Base-by-base conservation (phyloP, 92 coral and sea anemone species). In the Epizoanthus rinbou region DNA sequence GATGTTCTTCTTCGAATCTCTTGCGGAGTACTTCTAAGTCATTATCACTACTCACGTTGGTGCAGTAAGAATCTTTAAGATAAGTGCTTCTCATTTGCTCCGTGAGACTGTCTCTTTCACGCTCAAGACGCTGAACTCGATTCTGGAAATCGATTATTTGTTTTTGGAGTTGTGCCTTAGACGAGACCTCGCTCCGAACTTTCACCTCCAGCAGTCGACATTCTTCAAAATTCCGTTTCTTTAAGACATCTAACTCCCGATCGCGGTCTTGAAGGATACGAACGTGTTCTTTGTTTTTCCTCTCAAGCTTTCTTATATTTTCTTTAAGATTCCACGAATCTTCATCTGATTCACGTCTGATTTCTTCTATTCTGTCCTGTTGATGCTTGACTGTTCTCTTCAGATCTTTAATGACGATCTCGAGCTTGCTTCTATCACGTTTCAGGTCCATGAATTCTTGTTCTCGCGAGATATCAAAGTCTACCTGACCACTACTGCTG, bases 1-100 rank as follows among this genome's bases (percentile, higher is more conserved):
- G 84, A 71, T 90, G 89, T 73, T 93, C 97, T 31, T 91, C 93
- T 86, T 93, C 97, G 53, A 71, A 87, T 64, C 87, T 86, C 66
- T 84, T 87, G 52, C 95, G 89, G 45, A 89, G 74, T 39, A 80
- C 75, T n/a, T 90, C 87, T 13, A 85, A 78, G 79, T 93, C 95
- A 24, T 86, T 86, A 56, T 85, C 80, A 74, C 87, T 75, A 15
- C 57, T 75, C 28, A 65, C 78, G 13, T 89, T 90, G 21, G 73
- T 47, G 45, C 85, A 63, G 74, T 72, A 58, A 59, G 85, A 59
- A 41, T 89, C 89, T 73, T 71, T 79, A 6, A 57, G 66, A 23
- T 68, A 64, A 33, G 82, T 68, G 18, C 72, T 35, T 79, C 86
- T 88, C 47, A 86, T 64, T 45, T 90, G 90, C 80, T 84, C 94